Conservation (phyloP, 2,888 invertebrate genomes). For the Heliconius sara region DNA sequence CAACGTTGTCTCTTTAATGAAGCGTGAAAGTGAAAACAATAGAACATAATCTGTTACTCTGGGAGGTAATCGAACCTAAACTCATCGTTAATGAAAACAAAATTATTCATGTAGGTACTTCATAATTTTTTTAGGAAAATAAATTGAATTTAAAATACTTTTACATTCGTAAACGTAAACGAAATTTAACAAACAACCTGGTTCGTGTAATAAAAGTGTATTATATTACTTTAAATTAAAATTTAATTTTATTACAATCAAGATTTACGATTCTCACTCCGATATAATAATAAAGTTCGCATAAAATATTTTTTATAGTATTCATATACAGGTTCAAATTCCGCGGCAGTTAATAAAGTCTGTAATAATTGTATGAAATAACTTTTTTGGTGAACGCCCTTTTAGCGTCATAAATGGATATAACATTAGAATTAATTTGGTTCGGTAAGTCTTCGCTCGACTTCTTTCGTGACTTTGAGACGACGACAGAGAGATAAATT, state of each 20-base stretch:
- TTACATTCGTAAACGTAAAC: neutral
- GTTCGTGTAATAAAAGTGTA: constrained; percentile 11
- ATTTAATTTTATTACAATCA: constrained; percentile 8
- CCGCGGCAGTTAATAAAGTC: neutral
- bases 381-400: constrained; percentile 23
- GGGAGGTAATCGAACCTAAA: no score
- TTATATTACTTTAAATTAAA: constrained; percentile 17
- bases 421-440: neutral
- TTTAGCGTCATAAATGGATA: constrained; percentile 17
- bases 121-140: neutral
- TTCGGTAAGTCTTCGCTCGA: no score
- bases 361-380: constrained; percentile 33
- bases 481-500: no score
- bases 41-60: no score
- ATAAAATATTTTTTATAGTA: constrained; percentile 25
- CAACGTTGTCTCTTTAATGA: no score
- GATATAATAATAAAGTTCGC: constrained; percentile 12
- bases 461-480: no score
- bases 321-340: neutral
- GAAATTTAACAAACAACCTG: neutral
- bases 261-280: constrained; percentile 17
- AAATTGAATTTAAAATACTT: neutral
- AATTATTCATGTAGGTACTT: neutral
- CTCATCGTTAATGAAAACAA: no score
- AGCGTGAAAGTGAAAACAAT: no score